Percentiles rank a stretch among this genome's conserved stretches.
phyloP scores from a whole-genome alignment of 1,140 invertebrate species.

The Caenorhabditis latens region DNA sequence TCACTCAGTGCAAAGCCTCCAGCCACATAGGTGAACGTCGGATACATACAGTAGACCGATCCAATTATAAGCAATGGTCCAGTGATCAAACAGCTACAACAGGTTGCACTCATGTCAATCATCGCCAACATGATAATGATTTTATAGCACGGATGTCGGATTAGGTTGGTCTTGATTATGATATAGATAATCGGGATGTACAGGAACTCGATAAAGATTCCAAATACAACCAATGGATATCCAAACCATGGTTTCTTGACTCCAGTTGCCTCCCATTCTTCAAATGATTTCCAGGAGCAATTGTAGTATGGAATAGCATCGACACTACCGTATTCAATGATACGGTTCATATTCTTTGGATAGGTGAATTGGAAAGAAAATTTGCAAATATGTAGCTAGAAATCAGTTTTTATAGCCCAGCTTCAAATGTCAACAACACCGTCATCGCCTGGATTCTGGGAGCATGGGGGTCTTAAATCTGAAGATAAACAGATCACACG shows the following conservation, averaged over 20 bases:
- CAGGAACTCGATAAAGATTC: neutral
- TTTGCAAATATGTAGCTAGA: no score
- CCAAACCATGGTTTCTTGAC: slow-evolving; percentile 8
- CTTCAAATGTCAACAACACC: no score
- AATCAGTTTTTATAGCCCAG: no score
- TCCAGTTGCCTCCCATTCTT: neutral
- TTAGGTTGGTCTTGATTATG: neutral
- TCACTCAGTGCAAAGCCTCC: slow-evolving; percentile 18
- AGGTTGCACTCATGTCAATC: slow-evolving; percentile 49
- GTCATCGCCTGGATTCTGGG: no score
- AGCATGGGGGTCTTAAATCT: no score
- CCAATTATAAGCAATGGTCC: slow-evolving; percentile 50
- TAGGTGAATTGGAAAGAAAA: neutral
- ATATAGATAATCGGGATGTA: slow-evolving; percentile 12
- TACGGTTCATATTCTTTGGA: neutral
- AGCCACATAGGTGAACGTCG: slow-evolving; percentile 45
- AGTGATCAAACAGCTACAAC: slow-evolving; percentile 53
- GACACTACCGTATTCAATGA: slow-evolving; percentile 1
- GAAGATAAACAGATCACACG: no score
- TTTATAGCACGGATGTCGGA: slow-evolving; percentile 19
- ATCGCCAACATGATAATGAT: slow-evolving; percentile 22
- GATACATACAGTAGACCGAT: slow-evolving; percentile 53
- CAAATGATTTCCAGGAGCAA: neutral
- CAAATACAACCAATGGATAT: neutral
- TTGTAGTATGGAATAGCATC: neutral